These are phyloP conservation scores for Macropus fuliginosus DNA, from an alignment of 2,797 vertebrate species.

Conservation along the genomic window DNA sequence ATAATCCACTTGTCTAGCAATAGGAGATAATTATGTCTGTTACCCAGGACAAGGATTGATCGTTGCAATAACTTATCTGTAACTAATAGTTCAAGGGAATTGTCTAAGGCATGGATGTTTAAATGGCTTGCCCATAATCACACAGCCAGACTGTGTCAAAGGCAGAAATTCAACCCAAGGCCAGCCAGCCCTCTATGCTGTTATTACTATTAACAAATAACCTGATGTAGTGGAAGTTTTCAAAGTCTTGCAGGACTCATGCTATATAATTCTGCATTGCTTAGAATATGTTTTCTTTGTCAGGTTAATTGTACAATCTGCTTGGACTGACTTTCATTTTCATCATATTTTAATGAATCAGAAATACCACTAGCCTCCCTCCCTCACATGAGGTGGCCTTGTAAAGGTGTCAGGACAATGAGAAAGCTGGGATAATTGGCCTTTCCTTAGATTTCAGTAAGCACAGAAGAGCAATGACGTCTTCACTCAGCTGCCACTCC, in stretches of 20 bases:
- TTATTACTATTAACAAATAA: neutral
- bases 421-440: neutral
- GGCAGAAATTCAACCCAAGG: neutral
- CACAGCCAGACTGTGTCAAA: neutral
- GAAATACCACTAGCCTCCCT: conserved; percentile 18
- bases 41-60: neutral
- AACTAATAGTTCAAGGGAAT: no score
- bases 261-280: neutral
- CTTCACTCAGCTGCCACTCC: conserved; percentile 39
- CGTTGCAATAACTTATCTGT: neutral
- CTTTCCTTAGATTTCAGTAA: conserved; percentile 51
- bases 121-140: neutral
- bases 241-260: neutral
- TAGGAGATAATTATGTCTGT: neutral
- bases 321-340: neutral
- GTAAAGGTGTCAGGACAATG: conserved; percentile 25
- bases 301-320: neutral
- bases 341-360: neutral
- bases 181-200: neutral
- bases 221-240: neutral
- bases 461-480: conserved; percentile 12
- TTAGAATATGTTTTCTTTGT: conserved; percentile 52
- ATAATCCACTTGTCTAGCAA: neutral
- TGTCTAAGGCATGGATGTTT: neutral
- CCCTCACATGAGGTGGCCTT: conserved; percentile 15